Percentiles rank a stretch among this genome's conserved stretches.
Evolutionary conservation across 2,113 vertebrate species (phyloP).

Genomic region (Aviceda subcristata): DNA sequence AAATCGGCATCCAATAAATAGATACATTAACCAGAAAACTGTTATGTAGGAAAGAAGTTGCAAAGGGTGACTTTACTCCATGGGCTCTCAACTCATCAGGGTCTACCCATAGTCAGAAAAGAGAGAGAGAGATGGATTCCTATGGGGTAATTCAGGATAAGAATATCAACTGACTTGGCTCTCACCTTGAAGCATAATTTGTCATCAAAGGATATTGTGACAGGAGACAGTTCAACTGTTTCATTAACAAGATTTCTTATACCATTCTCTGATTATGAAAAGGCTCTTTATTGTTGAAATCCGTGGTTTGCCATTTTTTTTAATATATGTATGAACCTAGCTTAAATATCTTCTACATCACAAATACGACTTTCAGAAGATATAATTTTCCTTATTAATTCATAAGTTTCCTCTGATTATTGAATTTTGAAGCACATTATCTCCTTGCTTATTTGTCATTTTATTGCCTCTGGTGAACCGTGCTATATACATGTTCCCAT

Average conservation of each 20-base stretch:
- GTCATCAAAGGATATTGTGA: constrained; percentile 38
- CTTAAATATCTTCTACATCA: not conserved
- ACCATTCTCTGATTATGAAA: not conserved
- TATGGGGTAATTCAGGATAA: not conserved
- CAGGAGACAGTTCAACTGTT: constrained; percentile 6
- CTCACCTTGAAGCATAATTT: constrained; percentile 37
- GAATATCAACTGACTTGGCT: constrained; percentile 4
- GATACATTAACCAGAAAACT: not conserved
- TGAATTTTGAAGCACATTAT: not conserved
- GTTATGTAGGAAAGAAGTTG: not conserved
- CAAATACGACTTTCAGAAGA: not conserved
- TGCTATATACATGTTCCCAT: not conserved
- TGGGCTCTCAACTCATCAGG: not conserved
- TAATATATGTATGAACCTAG: not conserved
- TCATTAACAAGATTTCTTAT: constrained; percentile 22
- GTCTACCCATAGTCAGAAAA: not conserved
- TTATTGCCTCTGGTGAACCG: not conserved
- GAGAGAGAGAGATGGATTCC: not conserved
- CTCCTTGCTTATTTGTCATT: not conserved
- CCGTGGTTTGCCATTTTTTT: not conserved
- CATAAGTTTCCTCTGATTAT: not conserved
- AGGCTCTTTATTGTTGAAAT: not conserved
- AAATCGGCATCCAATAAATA: not conserved
- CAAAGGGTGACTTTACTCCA: not conserved
- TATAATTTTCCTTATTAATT: not conserved